phyloP scores from a whole-genome alignment of 1,140 invertebrate genomes.

The Mercenaria mercenaria region DNA sequence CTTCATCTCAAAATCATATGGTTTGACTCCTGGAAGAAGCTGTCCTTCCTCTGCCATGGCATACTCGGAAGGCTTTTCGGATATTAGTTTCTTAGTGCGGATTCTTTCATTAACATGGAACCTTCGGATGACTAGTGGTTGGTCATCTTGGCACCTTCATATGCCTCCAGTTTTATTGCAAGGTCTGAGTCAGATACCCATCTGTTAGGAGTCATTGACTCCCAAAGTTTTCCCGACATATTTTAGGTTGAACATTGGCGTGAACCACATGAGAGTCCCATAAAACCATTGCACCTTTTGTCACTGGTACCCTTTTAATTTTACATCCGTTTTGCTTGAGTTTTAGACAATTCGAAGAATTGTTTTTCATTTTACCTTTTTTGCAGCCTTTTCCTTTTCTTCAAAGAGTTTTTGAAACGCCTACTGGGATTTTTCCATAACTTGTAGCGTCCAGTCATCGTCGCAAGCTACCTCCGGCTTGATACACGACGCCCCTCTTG shows the following conservation, averaged over 20 bases:
- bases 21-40: slow-evolving; percentile 35
- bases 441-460: slow-evolving; percentile 77
- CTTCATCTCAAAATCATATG: slow-evolving; percentile 68
- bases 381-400: neutral
- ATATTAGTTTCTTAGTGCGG: slow-evolving; percentile 47
- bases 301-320: slow-evolving; percentile 63
- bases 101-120: slow-evolving; percentile 1
- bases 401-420: slow-evolving; percentile 67
- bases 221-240: slow-evolving; percentile 43
- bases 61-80: slow-evolving; percentile 25
- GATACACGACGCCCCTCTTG: slow-evolving; percentile 59
- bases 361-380: slow-evolving; percentile 5
- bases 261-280: slow-evolving; percentile 75
- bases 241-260: slow-evolving; percentile 64
- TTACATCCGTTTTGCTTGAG: slow-evolving; percentile 62
- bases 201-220: slow-evolving; percentile 66
- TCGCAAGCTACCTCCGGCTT: slow-evolving; percentile 66
- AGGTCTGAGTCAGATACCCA: slow-evolving; percentile 63
- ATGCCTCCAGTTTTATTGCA: slow-evolving; percentile 27
- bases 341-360: slow-evolving; percentile 54
- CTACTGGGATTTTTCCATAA: slow-evolving; percentile 69
- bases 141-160: slow-evolving; percentile 42
- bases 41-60: neutral
- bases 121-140: slow-evolving; percentile 65
- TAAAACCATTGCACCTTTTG: slow-evolving; percentile 73